These are phyloP conservation scores for Spea hammondii DNA, from an alignment of 2,797 vertebrate species.

Conservation along the genomic window DNA sequence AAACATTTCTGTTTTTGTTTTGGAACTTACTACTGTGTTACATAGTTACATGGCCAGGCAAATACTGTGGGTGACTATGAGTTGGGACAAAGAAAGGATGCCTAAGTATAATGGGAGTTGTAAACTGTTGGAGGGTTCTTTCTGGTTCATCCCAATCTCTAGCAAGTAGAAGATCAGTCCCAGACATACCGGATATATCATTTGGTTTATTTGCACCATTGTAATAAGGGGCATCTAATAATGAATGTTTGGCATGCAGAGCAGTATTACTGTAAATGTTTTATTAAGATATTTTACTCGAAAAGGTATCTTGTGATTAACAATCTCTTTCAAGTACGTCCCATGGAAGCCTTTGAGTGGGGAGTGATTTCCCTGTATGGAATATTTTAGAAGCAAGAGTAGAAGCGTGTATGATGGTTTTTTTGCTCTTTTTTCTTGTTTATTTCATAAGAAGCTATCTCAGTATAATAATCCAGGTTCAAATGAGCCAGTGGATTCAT, in stretches of 20 bases:
- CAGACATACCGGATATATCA: constrained; percentile 25
- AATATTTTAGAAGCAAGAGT: constrained; percentile 25
- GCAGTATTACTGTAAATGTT: constrained; percentile 19
- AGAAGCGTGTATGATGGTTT: constrained; percentile 4
- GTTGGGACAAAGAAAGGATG: too few species aligned
- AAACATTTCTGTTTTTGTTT: too few species aligned
- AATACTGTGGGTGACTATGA: too few species aligned
- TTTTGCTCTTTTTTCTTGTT: neutral
- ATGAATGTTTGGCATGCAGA: constrained; percentile 31
- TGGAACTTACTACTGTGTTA: too few species aligned
- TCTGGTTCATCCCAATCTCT: neutral
- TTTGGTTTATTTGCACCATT: constrained; percentile 21
- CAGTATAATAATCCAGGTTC: too few species aligned
- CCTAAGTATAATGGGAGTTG: too few species aligned
- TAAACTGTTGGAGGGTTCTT: too few species aligned
- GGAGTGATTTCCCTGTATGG: constrained; percentile 29
- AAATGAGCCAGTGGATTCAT: too few species aligned
- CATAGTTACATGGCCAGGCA: too few species aligned
- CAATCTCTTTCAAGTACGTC: constrained; percentile 33
- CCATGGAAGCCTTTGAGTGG: constrained; percentile 15
- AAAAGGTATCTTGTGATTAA: constrained; percentile 40
- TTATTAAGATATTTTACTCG: constrained; percentile 30
- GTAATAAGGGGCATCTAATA: constrained; percentile 34
- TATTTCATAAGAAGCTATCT: too few species aligned
- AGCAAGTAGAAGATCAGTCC: constrained; percentile 8